phyloP scores from a whole-genome alignment of 2,888 invertebrate species.

The Rhaphigaster nebulosa region DNA sequence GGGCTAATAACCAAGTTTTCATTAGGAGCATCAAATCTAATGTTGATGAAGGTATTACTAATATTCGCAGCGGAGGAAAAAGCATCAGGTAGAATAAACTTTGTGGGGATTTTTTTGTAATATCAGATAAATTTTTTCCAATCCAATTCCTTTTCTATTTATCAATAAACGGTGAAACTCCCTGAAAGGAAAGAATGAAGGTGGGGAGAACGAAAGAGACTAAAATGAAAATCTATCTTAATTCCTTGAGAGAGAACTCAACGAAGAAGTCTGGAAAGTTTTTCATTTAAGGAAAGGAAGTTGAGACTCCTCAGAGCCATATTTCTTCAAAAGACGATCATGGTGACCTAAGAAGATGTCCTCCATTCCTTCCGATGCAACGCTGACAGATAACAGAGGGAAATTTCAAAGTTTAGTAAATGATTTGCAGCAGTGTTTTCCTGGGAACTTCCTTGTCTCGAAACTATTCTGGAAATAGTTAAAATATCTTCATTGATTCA shows the following conservation, averaged over 20 bases:
- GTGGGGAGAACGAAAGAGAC: not conserved
- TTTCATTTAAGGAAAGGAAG: constrained; percentile 22
- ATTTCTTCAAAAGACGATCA: constrained; percentile 1
- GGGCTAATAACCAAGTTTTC: too few species aligned
- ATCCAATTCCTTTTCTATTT: not conserved
- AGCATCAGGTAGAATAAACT: not conserved
- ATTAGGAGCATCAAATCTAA: too few species aligned
- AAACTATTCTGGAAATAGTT: too few species aligned
- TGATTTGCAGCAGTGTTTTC: not conserved
- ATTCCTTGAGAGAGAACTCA: not conserved
- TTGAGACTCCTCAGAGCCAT: not conserved
- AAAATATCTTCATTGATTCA: too few species aligned
- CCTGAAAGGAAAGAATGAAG: not conserved
- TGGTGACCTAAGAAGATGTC: not conserved
- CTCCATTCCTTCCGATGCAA: not conserved
- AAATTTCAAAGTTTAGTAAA: not conserved
- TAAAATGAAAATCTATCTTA: constrained; percentile 26
- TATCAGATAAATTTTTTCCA: not conserved
- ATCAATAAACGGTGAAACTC: not conserved
- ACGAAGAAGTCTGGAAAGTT: not conserved
- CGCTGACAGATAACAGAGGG: not conserved
- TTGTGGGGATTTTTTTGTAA: not conserved
- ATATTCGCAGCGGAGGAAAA: not conserved
- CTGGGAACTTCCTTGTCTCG: not conserved
- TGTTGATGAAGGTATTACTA: too few species aligned